Percentiles rank a stretch among this genome's conserved stretches.
Evolutionary conservation across 2,113 vertebrate genomes (phyloP).

Genomic region (Entomyzon cyanotis): DNA sequence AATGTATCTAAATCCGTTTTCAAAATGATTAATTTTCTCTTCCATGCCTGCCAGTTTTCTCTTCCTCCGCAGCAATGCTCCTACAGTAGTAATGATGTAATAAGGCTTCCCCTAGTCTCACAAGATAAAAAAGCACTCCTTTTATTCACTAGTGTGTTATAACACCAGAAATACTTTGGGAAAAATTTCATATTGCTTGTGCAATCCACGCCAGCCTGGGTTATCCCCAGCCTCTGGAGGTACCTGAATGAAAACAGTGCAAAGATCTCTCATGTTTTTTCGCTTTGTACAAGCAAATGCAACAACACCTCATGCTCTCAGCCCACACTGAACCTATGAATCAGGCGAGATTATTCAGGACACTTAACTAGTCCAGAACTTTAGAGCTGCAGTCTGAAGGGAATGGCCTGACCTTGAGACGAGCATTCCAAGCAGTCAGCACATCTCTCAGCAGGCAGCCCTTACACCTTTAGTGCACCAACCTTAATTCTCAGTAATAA

Average conservation of each 20-base stretch:
- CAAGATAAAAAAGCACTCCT: not conserved
- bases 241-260: not conserved
- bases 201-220: not conserved
- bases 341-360: too few relatives aligned
- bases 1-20: not conserved
- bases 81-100: not conserved
- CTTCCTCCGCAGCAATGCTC: not conserved
- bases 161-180: not conserved
- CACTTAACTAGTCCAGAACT: not conserved
- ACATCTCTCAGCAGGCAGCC: rapidly evolving
- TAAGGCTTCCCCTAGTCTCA: not conserved
- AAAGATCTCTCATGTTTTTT: not conserved
- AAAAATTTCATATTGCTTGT: not conserved
- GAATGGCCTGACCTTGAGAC: rapidly evolving
- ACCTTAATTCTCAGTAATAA: not conserved
- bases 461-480: not conserved
- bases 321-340: not conserved
- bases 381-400: not conserved
- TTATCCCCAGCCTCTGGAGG: not conserved
- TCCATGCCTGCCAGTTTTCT: not conserved
- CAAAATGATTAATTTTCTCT: not conserved
- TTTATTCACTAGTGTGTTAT: not conserved
- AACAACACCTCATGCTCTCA: not conserved
- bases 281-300: not conserved
- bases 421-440: not conserved